Evolutionary conservation across 2,888 invertebrate species (phyloP).

Genomic region (Leucophenga montana): DNA sequence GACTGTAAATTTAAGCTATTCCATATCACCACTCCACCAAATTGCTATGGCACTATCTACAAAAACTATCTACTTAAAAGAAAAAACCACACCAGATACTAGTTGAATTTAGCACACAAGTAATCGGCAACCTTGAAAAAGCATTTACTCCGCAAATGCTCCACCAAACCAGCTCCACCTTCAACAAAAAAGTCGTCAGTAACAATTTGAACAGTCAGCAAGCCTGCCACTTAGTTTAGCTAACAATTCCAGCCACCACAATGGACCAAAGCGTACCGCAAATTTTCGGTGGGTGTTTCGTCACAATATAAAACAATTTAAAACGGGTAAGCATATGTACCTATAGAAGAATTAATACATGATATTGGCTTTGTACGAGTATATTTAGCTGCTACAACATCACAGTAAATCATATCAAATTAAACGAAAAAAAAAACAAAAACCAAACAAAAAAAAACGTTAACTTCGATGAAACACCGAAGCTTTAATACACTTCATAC

Average conservation of each 20-base stretch:
- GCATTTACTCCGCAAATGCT: neutral
- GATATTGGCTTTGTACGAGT: neutral
- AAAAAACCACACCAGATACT: too few relatives aligned
- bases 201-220: neutral
- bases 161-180: neutral
- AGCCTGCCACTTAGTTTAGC: slow-evolving; percentile 5
- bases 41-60: too few relatives aligned
- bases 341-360: neutral
- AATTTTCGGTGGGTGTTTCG: slow-evolving; percentile 19
- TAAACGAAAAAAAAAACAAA: neutral
- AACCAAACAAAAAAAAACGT: too few relatives aligned
- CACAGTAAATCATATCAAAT: slow-evolving; percentile 10
- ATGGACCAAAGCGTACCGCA: slow-evolving; percentile 10
- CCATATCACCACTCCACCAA: too few relatives aligned
- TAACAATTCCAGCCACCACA: neutral
- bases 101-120: slow-evolving; percentile 15
- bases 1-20: too few relatives aligned
- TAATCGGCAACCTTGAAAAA: slow-evolving; percentile 16
- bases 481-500: too few relatives aligned
- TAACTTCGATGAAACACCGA: too few relatives aligned
- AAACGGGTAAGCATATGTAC: neutral
- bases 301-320: neutral
- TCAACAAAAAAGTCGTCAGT: neutral
- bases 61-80: too few relatives aligned
- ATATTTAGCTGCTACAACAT: neutral